A percentile compares a stretch with the other conserved stretches of the same genome.
Conservation (phyloP, 2,888 invertebrate species). For the Octodonta nipae region DNA sequence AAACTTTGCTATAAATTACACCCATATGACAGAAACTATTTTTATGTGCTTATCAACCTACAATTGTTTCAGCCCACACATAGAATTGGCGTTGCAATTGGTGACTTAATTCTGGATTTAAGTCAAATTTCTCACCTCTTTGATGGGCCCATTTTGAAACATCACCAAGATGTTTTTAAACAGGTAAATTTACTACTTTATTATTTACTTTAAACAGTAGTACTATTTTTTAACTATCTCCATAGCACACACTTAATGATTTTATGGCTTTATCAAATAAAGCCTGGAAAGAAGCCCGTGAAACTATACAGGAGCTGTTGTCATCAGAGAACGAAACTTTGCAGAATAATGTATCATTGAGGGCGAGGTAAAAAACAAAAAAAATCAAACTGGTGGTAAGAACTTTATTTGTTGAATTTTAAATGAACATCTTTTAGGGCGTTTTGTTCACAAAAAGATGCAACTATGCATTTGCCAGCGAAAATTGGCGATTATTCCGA, state of each 20-base stretch:
- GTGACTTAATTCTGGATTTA: constrained; percentile 79
- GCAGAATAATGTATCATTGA: constrained; percentile 52
- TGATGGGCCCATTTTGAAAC: constrained; percentile 55
- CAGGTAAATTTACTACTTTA: too few relatives aligned
- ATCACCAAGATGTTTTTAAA: constrained; percentile 65
- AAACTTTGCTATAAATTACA: too few relatives aligned
- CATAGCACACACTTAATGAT: constrained; percentile 59
- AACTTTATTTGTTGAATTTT: background rate
- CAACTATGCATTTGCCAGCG: constrained; percentile 84
- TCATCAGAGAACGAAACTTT: constrained; percentile 53
- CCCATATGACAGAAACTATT: too few relatives aligned
- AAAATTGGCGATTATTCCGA: constrained; percentile 95
- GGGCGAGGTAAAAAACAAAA: constrained; percentile 44
- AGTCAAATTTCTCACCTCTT: constrained; percentile 68
- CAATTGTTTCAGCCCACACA: constrained; percentile 60
- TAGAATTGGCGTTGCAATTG: constrained; percentile 91
- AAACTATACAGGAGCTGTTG: constrained; percentile 63
- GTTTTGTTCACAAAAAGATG: constrained; percentile 60
- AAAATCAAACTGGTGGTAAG: too few relatives aligned
- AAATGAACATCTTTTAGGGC: constrained; percentile 41
- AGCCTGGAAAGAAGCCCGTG: constrained; percentile 81
- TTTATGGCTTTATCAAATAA: constrained; percentile 78
- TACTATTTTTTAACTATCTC: too few relatives aligned
- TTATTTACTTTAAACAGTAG: too few relatives aligned
- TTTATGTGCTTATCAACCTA: too few relatives aligned